Conservation (phyloP, 2,888 invertebrate genomes). For the Uloborus plumipes region DNA sequence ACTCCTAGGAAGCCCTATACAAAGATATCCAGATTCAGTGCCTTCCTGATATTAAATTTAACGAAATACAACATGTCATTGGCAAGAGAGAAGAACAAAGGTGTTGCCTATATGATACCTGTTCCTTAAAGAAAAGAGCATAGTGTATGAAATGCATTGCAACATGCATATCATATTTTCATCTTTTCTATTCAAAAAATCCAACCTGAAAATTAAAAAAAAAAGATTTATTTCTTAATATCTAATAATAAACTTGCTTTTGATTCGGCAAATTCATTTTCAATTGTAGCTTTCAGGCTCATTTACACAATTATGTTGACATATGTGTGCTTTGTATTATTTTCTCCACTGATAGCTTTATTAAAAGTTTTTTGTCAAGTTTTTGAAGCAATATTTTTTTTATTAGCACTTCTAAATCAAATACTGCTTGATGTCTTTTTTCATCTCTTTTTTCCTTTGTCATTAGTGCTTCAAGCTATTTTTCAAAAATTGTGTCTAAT, state of each 20-base stretch:
- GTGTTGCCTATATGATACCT: constrained; percentile 7
- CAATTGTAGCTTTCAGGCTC: too few relatives aligned
- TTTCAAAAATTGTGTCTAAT: too few relatives aligned
- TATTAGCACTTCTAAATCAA: too few relatives aligned
- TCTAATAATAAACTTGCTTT: not conserved
- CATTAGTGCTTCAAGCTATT: too few relatives aligned
- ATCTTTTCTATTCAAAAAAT: constrained; percentile 10
- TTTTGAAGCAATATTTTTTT: too few relatives aligned
- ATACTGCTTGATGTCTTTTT: too few relatives aligned
- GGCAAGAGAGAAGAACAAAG: constrained; percentile 3
- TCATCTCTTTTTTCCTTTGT: too few relatives aligned
- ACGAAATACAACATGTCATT: constrained; percentile 10
- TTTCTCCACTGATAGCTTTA: too few relatives aligned
- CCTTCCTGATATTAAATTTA: constrained; percentile 7
- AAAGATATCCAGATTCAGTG: constrained; percentile 11
- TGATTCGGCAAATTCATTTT: too few relatives aligned
- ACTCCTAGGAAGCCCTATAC: not conserved
- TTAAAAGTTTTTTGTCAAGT: too few relatives aligned
- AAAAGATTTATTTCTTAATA: not conserved
- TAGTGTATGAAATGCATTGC: constrained; percentile 16
- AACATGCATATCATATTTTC: constrained; percentile 14
- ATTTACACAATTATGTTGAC: too few relatives aligned
- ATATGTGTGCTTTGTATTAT: too few relatives aligned
- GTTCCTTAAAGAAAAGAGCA: constrained; percentile 3
- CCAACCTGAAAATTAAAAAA: not conserved